Evolutionary conservation across 1,140 invertebrate genomes (phyloP), one percentile per base, ranked within the genome.

Genomic region (Acromyrmex charruanus): DNA sequence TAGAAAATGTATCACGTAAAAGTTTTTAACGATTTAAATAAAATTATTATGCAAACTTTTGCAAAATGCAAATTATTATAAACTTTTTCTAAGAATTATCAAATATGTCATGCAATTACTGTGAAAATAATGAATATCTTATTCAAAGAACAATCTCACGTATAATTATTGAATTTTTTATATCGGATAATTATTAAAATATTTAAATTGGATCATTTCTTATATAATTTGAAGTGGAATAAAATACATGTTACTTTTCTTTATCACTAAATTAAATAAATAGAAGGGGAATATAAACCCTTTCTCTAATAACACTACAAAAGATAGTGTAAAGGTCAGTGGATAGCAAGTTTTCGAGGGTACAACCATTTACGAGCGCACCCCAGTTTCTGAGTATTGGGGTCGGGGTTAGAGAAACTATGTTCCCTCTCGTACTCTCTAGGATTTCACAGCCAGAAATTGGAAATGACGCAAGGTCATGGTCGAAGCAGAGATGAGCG

Each of bases 381-480:
- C n/a, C 55, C 80, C 14, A 84, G 80, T 84, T 84, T 75, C 80
- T 58, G 80, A 75, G 55, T 84, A 63, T 75, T 18, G 39, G 25
- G 80, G 68, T 82, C 68, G 80, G 14, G 31, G 25, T 18, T 39
- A 35, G 61, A 85, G 63, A 85, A 85, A 85, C 75, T 85, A 53
- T 79, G 49, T 59, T 74, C 39, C 55, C 25, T 39, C n/a, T 85
- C 44, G 31, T 63, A 77, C 59, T 85, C 59, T 85, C 31, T 31
- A 28, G 74, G 59, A 85, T 53, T 85, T 79, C 51, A 55, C 10
- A 69, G 31, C 21, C 82, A 66, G 74, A 77, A 66, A 85, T 85
- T 68, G 74, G 51, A 66, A 85, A 85, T 85, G 58, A 85, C 51
- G 74, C 74, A 66, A 79, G 82, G 82, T 85, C 82, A 85, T 39